A percentile compares a stretch with the other conserved stretches of the same genome.
Evolutionary conservation across 2,113 vertebrate genomes (phyloP).

Genomic region (Odobenus rosmarus): DNA sequence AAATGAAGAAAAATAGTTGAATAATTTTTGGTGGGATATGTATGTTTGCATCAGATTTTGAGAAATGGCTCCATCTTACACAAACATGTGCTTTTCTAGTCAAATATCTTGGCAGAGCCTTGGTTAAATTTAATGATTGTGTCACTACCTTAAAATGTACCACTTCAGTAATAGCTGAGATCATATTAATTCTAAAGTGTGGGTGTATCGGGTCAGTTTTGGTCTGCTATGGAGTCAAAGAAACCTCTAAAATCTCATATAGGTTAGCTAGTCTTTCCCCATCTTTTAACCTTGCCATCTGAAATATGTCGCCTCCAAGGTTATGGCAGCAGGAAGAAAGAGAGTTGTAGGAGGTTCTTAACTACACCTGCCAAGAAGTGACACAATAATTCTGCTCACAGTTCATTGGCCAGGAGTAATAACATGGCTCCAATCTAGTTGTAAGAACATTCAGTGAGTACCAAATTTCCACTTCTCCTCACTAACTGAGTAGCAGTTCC

Average conservation of each 20-base stretch:
- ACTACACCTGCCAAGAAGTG: background rate
- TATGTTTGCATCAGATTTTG: background rate
- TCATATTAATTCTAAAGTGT: background rate
- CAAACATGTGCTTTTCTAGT: background rate
- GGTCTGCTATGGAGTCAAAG: background rate
- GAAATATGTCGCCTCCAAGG: background rate
- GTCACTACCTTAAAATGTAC: background rate
- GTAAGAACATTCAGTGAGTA: constrained; percentile 13
- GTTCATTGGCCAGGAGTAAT: constrained; percentile 19
- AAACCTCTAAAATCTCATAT: background rate
- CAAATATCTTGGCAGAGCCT: background rate
- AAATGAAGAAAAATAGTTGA: background rate
- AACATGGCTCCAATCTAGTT: constrained; percentile 4
- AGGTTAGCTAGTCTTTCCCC: background rate
- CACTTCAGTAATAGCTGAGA: background rate
- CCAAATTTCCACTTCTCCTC: constrained; percentile 43
- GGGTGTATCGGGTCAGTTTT: background rate
- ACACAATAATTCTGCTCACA: background rate
- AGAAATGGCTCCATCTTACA: background rate
- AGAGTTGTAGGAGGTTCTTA: background rate
- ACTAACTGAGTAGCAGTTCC: background rate
- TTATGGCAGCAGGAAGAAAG: background rate
- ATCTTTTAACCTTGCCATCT: background rate
- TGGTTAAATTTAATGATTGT: background rate
- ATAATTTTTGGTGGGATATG: background rate